Evolutionary conservation across 2,113 vertebrate genomes (phyloP).

Genomic region (Chionodraco myersi): DNA sequence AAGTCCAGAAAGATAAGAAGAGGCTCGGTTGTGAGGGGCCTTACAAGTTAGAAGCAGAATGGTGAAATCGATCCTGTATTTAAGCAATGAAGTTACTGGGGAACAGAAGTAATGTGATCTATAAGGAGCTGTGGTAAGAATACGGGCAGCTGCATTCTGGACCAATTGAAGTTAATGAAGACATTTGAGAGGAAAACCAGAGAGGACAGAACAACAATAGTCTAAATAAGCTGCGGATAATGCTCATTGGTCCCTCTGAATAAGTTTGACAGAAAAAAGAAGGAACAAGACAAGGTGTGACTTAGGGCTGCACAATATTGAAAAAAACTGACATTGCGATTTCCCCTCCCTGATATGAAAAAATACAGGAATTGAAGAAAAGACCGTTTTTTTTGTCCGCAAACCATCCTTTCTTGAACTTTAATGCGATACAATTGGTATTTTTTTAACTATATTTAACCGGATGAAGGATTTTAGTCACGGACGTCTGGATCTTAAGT

Average conservation of each 20-base stretch:
- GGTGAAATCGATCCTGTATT: not conserved
- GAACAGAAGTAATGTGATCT: not conserved
- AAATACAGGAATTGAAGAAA: too few relatives aligned
- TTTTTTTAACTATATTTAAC: too few relatives aligned
- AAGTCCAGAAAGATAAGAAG: not conserved
- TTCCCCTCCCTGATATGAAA: too few relatives aligned
- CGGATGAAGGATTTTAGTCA: too few relatives aligned
- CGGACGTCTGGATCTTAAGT: too few relatives aligned
- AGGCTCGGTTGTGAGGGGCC: too few relatives aligned
- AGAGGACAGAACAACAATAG: not conserved
- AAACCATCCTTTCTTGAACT: too few relatives aligned
- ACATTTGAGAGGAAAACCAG: not conserved
- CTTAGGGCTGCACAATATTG: too few relatives aligned
- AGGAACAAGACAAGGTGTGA: not conserved
- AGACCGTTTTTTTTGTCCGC: too few relatives aligned
- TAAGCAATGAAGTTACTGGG: not conserved
- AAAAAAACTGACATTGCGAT: too few relatives aligned
- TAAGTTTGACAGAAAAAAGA: conserved; percentile 12
- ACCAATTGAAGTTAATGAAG: not conserved
- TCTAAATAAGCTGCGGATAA: not conserved
- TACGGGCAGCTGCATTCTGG: not conserved
- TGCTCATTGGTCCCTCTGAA: not conserved
- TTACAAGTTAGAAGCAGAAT: not conserved
- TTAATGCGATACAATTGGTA: too few relatives aligned
- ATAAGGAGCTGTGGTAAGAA: not conserved